Evolutionary conservation across 2,113 vertebrate genomes (phyloP), one percentile per base, ranked within the genome.

Genomic region (Hassar affinis): DNA sequence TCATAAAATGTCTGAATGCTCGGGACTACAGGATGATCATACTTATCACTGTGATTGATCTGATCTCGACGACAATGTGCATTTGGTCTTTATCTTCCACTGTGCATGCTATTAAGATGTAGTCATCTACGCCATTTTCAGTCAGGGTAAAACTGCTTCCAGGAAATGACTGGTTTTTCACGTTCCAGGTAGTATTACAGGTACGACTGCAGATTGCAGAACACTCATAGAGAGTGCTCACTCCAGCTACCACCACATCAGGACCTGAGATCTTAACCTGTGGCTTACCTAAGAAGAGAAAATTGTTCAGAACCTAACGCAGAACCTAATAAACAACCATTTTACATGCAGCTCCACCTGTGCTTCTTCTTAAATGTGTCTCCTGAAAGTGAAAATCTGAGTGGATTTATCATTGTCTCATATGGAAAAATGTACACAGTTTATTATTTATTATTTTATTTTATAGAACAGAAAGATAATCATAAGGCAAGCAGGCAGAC

Each of bases 181-280:
- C 78, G 15, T 47, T 69, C 89, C 91, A 92, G 27, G 83, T 86
- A 88, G 88, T 90, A 42, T 42, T 35, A 77, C 90, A 90, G 57
- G 83, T 84, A 6, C 81, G 45, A 56, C 77, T 79, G 82, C 90
- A 93, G 12, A 79, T 54, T 27, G 91, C 87, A 30, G 79, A 85
- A 79, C 89, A 91, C 0, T 66, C 87, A 83, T 91, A 93, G 1
- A 68, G 18, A 4, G 82, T 84, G 1, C 6, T 54, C 11, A 61
- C 79, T 15, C 89, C 89, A 0, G 90, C 88, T 0, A 33, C 83
- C 45, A 90, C 83, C 0, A 14, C 4, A 1, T 75, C 76, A 0
- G 6, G 4, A 80, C 87, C 90, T 49, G 35, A 38, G 30, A 88
- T 33, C 27, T 11, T 51, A 45, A 75, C 27, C 87, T 69, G 42